Evolutionary conservation across 1,140 invertebrate species (phyloP), one percentile per base, ranked within the genome.

Genomic region (Heterodera carotae): DNA sequence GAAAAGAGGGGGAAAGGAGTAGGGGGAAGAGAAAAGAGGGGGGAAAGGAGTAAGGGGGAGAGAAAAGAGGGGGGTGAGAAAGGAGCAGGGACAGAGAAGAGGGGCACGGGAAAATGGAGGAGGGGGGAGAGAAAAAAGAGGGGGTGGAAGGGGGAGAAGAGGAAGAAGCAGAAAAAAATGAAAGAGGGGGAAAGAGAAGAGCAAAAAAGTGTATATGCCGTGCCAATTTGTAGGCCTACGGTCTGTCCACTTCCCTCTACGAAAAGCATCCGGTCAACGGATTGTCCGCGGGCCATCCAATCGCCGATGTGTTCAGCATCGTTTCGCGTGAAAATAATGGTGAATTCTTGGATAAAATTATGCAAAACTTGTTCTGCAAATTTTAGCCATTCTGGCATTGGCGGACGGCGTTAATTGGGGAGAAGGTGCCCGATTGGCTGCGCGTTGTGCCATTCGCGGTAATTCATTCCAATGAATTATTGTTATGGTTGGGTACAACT

Each of bases 291-390:
- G 89, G 94, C 6, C 93, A 93, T 87, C 94, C 94, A 22, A 93
- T 96, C 80, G 94, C 94, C 22, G 94, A 96, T 89, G 93, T 93
- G 82, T 96, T 94, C 90, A 94, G 92, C 2, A 90, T 96, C 60
- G 92, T 93, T 80, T 91, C 93, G 5, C 89, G 93, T 59, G 91
- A 91, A 64, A 93, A 95, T 88, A 93, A 92, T 78, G 12, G 48
- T 56, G 2, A 6, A 43, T 43, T 43, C 39, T n/a, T n/a, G n/a
- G 12, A 18, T 53, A 18, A 4, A 53, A 53, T 2, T 15, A 15
- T 56, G 15, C 22, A 56, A 56, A 56, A 56, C 18, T 18, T 43
- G 39, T 43, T 43, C 12, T 6, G 39, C 39, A 56, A 22, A 53
- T 56, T 56, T 56, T 22, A 56, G 92, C 92, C 5, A 91, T 95